Conservation (phyloP, 2,888 invertebrate genomes). For the Lycaena phlaeas region DNA sequence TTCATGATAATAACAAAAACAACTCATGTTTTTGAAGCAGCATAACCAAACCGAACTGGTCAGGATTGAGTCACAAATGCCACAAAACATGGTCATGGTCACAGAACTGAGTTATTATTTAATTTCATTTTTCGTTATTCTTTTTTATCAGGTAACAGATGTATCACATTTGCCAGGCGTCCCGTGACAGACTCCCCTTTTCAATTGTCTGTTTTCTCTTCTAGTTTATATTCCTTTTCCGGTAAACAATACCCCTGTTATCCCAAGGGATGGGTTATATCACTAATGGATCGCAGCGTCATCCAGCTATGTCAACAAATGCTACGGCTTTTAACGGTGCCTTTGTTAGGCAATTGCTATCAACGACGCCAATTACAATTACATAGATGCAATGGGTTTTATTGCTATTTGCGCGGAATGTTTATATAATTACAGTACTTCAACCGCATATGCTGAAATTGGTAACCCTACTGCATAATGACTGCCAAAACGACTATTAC, state of each 20-base stretch:
- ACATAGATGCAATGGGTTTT: conserved; percentile 12
- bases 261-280: conserved; percentile 25
- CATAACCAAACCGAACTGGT: no score
- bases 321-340: conserved; percentile 46
- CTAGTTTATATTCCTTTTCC: no score
- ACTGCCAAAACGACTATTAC: not conserved
- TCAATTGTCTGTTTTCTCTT: no score
- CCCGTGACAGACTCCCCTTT: no score
- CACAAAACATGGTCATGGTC: no score
- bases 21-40: no score
- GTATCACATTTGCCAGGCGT: not conserved
- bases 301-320: conserved; percentile 48
- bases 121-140: no score
- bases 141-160: not conserved
- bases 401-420: conserved; percentile 8
- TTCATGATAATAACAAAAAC: no score
- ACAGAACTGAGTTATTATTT: no score
- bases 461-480: not conserved
- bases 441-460: conserved; percentile 8
- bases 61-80: no score
- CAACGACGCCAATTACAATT: conserved; percentile 11
- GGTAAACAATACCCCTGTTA: conserved; percentile 3
- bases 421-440: conserved; percentile 10
- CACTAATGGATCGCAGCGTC: conserved; percentile 49
- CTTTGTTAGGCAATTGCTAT: conserved; percentile 53